Percentiles rank a stretch among this genome's conserved stretches.
phyloP scores from a whole-genome alignment of 2,113 vertebrate species.

The Mirza zaza region DNA sequence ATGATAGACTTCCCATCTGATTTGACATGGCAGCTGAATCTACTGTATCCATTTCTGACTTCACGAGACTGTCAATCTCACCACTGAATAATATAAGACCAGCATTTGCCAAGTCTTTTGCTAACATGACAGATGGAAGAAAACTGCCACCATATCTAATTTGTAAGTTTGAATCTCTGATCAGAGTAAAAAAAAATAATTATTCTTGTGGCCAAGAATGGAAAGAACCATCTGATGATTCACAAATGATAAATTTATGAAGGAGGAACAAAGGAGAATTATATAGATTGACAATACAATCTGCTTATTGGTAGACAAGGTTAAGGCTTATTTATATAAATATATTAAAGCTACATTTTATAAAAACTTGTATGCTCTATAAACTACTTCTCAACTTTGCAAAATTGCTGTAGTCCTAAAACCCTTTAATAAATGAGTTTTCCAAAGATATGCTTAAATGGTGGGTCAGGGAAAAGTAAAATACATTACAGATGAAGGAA shows the following conservation, averaged over 20 bases:
- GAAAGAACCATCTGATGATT: not conserved
- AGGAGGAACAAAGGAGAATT: not conserved
- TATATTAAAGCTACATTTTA: constrained; percentile 7
- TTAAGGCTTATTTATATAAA: not conserved
- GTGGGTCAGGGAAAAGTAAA: constrained; percentile 5
- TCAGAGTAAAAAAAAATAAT: not conserved
- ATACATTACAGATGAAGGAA: not conserved
- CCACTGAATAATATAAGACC: constrained; percentile 56
- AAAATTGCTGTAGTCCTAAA: constrained; percentile 1
- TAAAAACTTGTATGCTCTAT: not conserved
- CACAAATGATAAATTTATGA: not conserved
- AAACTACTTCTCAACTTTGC: not conserved
- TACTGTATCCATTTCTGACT: constrained; percentile 61
- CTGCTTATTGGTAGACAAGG: not conserved
- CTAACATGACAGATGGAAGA: constrained; percentile 58
- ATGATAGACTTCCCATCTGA: constrained; percentile 69
- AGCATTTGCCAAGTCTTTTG: constrained; percentile 55
- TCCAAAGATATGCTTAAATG: not conserved
- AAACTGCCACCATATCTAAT: constrained; percentile 61
- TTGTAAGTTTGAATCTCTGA: constrained; percentile 49
- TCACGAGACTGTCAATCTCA: constrained; percentile 52
- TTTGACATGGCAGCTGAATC: constrained; percentile 68
- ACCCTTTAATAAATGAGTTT: constrained; percentile 14
- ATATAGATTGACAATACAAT: not conserved
- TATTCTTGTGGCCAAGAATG: not conserved